Conservation (phyloP, 2,113 vertebrate species). For the Stictonetta naevosa region DNA sequence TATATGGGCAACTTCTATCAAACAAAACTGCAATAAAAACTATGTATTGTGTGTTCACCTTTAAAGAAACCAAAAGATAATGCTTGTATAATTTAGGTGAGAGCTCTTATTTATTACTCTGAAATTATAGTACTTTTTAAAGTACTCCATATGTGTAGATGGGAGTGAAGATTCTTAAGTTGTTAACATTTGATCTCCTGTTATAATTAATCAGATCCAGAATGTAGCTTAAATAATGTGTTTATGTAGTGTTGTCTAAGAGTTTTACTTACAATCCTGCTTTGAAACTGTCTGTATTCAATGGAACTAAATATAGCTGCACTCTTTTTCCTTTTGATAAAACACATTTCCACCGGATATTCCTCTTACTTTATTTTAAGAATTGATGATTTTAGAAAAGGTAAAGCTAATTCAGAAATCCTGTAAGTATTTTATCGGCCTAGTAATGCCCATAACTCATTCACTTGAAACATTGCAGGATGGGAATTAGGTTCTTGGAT, state of each 20-base stretch:
- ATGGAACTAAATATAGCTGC: conserved; percentile 32
- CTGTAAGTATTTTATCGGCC: conserved; percentile 66
- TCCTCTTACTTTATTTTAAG: conserved; percentile 49
- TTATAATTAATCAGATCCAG: conserved; percentile 69
- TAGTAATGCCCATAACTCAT: conserved; percentile 51
- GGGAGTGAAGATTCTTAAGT: conserved; percentile 63
- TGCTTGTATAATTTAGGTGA: conserved; percentile 40
- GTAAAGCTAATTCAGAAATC: conserved; percentile 61
- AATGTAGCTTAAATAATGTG: conserved; percentile 59
- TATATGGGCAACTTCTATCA: conserved; percentile 66
- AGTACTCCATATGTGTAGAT: conserved; percentile 22
- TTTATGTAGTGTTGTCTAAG: conserved; percentile 30
- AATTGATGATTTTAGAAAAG: conserved; percentile 55
- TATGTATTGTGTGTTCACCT: conserved; percentile 5
- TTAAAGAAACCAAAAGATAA: conserved; percentile 37
- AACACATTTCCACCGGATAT: conserved; percentile 52
- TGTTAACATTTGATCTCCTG: conserved; percentile 76
- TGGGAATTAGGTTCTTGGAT: conserved; percentile 67
- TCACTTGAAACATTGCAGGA: conserved; percentile 57
- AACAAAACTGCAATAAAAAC: conserved; percentile 53
- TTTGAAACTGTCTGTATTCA: conserved; percentile 19
- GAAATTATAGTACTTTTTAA: conserved; percentile 62
- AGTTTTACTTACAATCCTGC: conserved; percentile 20
- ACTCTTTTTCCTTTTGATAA: conserved; percentile 50
- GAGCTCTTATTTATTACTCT: conserved; percentile 62